phyloP scores from a whole-genome alignment of 2,797 vertebrate genomes.

The Lepus townsendii region DNA sequence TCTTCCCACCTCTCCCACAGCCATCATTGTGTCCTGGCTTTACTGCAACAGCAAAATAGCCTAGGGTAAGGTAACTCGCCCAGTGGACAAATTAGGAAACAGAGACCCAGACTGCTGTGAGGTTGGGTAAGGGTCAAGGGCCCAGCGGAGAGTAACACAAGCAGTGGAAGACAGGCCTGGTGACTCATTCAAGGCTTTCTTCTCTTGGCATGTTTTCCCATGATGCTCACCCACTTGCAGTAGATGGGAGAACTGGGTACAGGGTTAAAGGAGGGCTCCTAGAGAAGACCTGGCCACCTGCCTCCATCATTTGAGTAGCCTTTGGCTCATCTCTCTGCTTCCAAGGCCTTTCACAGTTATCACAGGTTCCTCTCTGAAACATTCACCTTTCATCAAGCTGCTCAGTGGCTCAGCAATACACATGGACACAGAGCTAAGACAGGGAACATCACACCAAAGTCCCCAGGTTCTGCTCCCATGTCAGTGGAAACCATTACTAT shows the following conservation, averaged over 20 bases:
- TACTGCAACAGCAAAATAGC: background rate
- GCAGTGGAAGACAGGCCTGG: background rate
- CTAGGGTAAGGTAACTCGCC: background rate
- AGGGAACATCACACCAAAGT: background rate
- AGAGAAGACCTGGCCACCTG: background rate
- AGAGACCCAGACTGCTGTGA: background rate
- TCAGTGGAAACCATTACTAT: background rate
- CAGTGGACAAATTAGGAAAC: background rate
- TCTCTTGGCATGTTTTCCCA: background rate
- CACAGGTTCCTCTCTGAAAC: background rate
- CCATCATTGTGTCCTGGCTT: background rate
- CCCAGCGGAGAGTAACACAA: background rate
- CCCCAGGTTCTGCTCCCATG: background rate
- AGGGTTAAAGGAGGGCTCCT: background rate
- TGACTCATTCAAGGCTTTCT: background rate
- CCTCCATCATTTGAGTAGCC: background rate
- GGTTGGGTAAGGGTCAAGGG: background rate
- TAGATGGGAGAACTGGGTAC: background rate
- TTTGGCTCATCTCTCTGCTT: background rate
- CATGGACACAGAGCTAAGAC: background rate
- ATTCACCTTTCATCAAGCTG: background rate
- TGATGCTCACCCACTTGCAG: background rate
- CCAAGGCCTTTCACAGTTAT: background rate
- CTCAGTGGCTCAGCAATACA: background rate
- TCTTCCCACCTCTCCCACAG: background rate